Evolutionary conservation across 2,888 invertebrate species (phyloP), one percentile per base, ranked within the genome.

Genomic region (Eilema sororculum): DNA sequence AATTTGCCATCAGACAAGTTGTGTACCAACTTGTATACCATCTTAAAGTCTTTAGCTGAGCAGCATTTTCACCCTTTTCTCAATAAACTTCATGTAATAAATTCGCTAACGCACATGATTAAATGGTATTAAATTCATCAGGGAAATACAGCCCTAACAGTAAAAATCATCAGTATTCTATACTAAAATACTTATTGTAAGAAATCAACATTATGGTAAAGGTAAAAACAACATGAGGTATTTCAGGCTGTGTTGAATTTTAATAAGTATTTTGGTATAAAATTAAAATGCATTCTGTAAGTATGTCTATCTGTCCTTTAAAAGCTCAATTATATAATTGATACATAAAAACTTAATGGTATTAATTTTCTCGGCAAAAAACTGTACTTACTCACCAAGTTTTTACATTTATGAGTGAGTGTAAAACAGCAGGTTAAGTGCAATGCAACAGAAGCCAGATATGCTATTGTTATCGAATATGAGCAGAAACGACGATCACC

Each of bases 391-490:
- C 57, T 33, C 56, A 57, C 6, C 33, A 56, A 16, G 56, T 65
- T 16, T 52, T 65, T 56, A 56, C 87, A 84, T 88, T 88, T 87
- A 84, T 86, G 79, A 85, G 83, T 84, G 82, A 78, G 84, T 83
- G 85, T 84, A 85, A 84, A 85, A 74, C 69, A 74, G 71, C 77
- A 81, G 81, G 84, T 81, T 81, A 84, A 84, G 84, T 85, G 72
- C 84, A 13, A 83, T 82, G 80, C 81, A 83, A 85, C 88, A 82
- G 87, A 87, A 88, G 87, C 87, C 69, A 76, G 67, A 77, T 71
- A 77, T 69, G 75, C 87, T 89, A 89, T 89, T 90, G 88, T 90
- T 85, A 75, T 86, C 81, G 75, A 78, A 84, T 82, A 85, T 88
- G 90, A 86, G 84, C 86, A 87, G 30, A 88, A 87, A 86, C 86